A percentile compares a stretch with the other conserved stretches of the same genome.
These are phyloP conservation scores for Drosophila aff. DNA, from an alignment of 1,140 invertebrate species.

Conservation along the genomic window DNA sequence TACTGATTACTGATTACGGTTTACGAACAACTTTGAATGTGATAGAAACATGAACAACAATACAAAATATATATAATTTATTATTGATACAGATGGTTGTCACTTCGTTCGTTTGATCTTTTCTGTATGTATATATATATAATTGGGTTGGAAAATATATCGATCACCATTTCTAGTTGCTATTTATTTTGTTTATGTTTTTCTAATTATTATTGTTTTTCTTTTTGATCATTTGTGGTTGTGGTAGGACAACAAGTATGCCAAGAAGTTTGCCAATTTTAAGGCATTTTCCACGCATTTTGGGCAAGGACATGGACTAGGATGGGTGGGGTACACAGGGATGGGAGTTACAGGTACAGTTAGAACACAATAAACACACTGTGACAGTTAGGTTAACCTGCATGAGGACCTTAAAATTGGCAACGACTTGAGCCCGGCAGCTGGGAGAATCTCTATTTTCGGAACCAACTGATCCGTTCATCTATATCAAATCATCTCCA, in stretches of 20 bases:
- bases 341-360: not conserved
- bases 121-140: conserved; percentile 37
- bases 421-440: conserved; percentile 74
- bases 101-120: conserved; percentile 24
- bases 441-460: conserved; percentile 31
- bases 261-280: conserved; percentile 78
- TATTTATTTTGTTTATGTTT: conserved; percentile 28
- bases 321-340: not conserved
- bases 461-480: conserved; percentile 1
- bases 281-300: conserved; percentile 63
- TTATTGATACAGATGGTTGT: conserved; percentile 44
- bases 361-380: not conserved
- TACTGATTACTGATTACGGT: conserved; percentile 56
- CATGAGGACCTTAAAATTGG: conserved; percentile 79
- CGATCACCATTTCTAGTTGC: conserved; percentile 34
- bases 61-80: conserved; percentile 65
- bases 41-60: conserved; percentile 75
- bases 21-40: conserved; percentile 70
- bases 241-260: conserved; percentile 65
- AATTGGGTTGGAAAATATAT: conserved; percentile 23
- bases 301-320: not conserved
- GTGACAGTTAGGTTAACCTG: conserved; percentile 16
- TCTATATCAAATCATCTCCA: conserved; percentile 23
- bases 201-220: not conserved
- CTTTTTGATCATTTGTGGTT: conserved; percentile 3